These are phyloP conservation scores for Pogoniulus pusillus DNA, from an alignment of 2,797 vertebrate species.

Conservation along the genomic window DNA sequence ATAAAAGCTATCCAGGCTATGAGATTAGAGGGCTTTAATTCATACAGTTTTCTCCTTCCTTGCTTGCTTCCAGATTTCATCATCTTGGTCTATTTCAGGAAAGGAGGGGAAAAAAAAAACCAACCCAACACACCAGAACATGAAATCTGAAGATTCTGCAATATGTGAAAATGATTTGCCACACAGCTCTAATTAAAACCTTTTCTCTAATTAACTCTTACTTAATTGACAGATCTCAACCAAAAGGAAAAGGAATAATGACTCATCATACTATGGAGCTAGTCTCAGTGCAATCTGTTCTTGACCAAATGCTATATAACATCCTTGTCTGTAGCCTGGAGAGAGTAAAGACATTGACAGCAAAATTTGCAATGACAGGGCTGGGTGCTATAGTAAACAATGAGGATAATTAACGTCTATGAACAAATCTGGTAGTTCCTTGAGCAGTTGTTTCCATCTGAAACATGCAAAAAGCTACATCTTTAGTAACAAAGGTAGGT, in stretches of 20 bases:
- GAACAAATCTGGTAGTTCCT: not conserved
- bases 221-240: slow-evolving; percentile 32
- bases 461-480: not conserved
- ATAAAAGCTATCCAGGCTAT: not conserved
- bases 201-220: slow-evolving; percentile 41
- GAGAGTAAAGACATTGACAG: not conserved
- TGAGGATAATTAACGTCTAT: not conserved
- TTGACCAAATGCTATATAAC: slow-evolving; percentile 45
- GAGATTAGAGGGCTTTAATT: not conserved
- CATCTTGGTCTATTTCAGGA: not conserved
- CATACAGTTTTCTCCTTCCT: not conserved
- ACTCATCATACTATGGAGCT: slow-evolving; percentile 19
- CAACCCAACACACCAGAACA: not conserved
- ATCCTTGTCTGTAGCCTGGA: not conserved
- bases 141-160: not conserved
- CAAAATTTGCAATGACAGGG: not conserved
- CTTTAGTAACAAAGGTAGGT: not conserved
- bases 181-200: slow-evolving; percentile 36
- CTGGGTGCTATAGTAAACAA: slow-evolving; percentile 3
- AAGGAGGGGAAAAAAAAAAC: not conserved
- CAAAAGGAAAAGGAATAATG: slow-evolving; percentile 14
- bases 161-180: slow-evolving; percentile 6
- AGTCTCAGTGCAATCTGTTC: slow-evolving; percentile 51
- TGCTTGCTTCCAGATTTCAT: not conserved
- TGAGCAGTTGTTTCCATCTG: not conserved